Evolutionary conservation across 2,797 vertebrate genomes (phyloP).

Genomic region (Euthynnus affinis): DNA sequence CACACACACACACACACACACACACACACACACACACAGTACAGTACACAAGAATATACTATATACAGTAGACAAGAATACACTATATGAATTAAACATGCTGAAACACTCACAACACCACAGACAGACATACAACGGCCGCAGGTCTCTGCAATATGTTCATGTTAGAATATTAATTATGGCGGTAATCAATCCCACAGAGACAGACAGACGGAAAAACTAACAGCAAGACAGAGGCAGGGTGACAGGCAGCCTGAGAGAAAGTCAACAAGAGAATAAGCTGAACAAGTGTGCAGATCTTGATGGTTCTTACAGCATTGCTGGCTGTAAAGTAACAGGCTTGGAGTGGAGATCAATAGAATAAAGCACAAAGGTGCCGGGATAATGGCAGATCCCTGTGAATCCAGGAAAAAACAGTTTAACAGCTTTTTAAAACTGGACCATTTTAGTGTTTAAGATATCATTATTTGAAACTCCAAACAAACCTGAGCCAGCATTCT

Average conservation of each 20-base stretch:
- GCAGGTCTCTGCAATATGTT: conserved; percentile 1
- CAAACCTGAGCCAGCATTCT: background rate
- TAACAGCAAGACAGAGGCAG: conserved; percentile 12
- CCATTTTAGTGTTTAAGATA: background rate
- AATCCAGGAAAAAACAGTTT: conserved; percentile 16
- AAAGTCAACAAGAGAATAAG: conserved; percentile 15
- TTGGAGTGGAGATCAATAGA: conserved; percentile 19
- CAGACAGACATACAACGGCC: conserved; percentile 13
- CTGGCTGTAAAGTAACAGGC: conserved; percentile 26
- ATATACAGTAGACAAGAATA: background rate
- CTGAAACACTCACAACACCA: conserved; percentile 20
- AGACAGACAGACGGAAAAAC: conserved; percentile 14
- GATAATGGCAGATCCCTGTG: conserved; percentile 22
- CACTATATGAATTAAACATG: background rate
- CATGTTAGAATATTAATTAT: conserved; percentile 40
- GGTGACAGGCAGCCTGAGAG: conserved; percentile 31
- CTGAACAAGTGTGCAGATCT: background rate
- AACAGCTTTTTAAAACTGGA: background rate
- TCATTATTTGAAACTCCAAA: background rate
- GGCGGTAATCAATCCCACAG: conserved; percentile 41
- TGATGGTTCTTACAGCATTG: background rate
- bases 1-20: background rate
- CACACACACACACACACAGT: background rate
- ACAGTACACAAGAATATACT: background rate
- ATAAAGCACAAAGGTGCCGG: background rate